phyloP scores from a whole-genome alignment of 2,888 invertebrate genomes.

The Amaurobius ferox region DNA sequence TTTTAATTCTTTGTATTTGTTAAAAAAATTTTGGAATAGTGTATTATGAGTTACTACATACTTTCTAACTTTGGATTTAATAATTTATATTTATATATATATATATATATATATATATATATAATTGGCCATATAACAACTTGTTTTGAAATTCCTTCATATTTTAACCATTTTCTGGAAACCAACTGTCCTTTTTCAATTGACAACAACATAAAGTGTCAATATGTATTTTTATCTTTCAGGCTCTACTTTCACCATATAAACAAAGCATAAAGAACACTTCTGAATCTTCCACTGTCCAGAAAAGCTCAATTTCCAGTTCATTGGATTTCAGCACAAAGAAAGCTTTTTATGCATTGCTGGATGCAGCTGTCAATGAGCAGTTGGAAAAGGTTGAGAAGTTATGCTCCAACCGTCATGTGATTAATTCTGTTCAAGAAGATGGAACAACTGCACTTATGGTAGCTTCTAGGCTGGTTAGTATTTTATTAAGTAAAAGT shows the following conservation, averaged over 20 bases:
- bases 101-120: too few relatives aligned
- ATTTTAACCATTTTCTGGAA: too few relatives aligned
- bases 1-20: too few relatives aligned
- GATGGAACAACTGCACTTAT: slow-evolving; percentile 77
- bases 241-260: slow-evolving; percentile 6
- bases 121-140: too few relatives aligned
- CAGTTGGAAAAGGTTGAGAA: slow-evolving; percentile 76
- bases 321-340: not conserved
- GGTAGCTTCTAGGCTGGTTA: slow-evolving; percentile 76
- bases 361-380: slow-evolving; percentile 76
- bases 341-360: slow-evolving; percentile 74
- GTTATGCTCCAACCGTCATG: slow-evolving; percentile 76
- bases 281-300: not conserved
- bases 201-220: too few relatives aligned
- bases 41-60: too few relatives aligned
- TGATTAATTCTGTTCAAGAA: slow-evolving; percentile 76
- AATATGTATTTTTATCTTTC: not conserved
- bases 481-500: slow-evolving; percentile 9
- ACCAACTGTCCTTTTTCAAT: too few relatives aligned
- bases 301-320: not conserved
- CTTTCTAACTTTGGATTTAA: too few relatives aligned
- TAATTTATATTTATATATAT: too few relatives aligned
- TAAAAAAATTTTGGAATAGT: too few relatives aligned
- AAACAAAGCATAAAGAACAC: slow-evolving; percentile 12
- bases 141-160: too few relatives aligned